Evolutionary conservation across 1,140 invertebrate genomes (phyloP), one percentile per base, ranked within the genome.

Genomic region (Halesus radiatus): DNA sequence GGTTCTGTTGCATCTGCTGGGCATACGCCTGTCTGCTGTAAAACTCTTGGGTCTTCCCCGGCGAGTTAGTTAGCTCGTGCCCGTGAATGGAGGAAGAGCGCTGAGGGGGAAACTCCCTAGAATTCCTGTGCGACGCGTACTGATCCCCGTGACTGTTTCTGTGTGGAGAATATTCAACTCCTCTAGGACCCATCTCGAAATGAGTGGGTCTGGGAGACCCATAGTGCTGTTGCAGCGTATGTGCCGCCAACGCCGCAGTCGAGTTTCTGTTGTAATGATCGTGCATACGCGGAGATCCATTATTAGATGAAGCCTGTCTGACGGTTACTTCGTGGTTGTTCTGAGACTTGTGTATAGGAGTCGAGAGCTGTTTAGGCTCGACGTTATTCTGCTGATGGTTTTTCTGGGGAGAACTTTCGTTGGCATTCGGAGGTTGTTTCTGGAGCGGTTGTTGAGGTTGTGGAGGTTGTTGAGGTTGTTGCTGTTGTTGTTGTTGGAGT

Each of bases 161-260:
- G 70, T 90, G 89, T 0, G 89, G 89, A 3, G 89, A 90, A 79
- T 89, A 89, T 77, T 90, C 89, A 22, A 89, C 29, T 0, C 88
- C 88, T 10, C 89, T 84, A 1, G 89, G 87, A 23, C 88, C 88
- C 88, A 90, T 89, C 76, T 90, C 89, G 75, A 89, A 90, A 58
- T 90, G 88, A 45, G 88, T 87, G 15, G 87, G 84, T 66, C 88
- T 80, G 13, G 82, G 80, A 52, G 80, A 80, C 6, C 80, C 78
- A 53, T 81, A 80, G 52, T 84, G 83, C 66, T 84, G 83, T 22
- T 84, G 83, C 3, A 84, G 72, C 15, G 80, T 66, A 23, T 79
- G 78, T 16, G 82, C 80, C 13, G 78, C 75, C 73, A 79, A 66
- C 1, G 77, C 45, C 3, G 78, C 78, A 8, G 76, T 56, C 0